Evolutionary conservation across 2,888 invertebrate genomes (phyloP).

Genomic region (Eristalis intricaria): DNA sequence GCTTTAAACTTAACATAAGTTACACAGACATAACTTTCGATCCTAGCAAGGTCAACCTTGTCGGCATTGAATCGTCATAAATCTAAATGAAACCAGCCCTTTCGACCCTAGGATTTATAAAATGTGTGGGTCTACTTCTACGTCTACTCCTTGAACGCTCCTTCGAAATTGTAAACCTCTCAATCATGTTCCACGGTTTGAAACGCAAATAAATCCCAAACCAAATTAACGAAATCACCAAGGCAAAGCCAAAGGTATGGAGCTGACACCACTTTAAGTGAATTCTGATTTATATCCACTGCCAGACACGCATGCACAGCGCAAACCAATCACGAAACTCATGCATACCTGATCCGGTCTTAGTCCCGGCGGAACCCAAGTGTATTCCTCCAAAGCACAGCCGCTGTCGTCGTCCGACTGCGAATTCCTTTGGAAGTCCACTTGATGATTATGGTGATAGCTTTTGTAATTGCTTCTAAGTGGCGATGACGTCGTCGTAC

Average conservation of each 20-base stretch:
- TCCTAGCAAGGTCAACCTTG: no score
- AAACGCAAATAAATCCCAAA: background rate
- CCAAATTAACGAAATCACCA: constrained; percentile 1
- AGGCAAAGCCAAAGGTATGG: background rate
- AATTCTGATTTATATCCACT: constrained; percentile 31
- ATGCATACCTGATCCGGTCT: constrained; percentile 95
- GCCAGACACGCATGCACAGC: background rate
- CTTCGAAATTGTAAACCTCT: background rate
- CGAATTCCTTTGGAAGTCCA: constrained; percentile 91
- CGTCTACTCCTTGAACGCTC: background rate
- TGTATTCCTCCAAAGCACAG: constrained; percentile 98
- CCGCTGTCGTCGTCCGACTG: constrained; percentile 99
- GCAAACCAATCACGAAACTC: constrained; percentile 25
- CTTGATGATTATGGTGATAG: constrained; percentile 79
- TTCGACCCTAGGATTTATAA: background rate
- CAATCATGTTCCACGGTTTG: background rate
- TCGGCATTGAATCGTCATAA: background rate
- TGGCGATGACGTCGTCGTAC: constrained; percentile 78
- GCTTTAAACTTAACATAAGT: no score
- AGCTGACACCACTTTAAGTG: background rate
- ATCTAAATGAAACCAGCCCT: background rate
- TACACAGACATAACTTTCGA: no score
- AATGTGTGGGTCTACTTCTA: background rate
- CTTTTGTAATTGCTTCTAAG: constrained; percentile 79
- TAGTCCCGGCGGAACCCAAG: constrained; percentile 98